phyloP scores from a whole-genome alignment of 2,797 vertebrate genomes.

The Poecilia gillii region DNA sequence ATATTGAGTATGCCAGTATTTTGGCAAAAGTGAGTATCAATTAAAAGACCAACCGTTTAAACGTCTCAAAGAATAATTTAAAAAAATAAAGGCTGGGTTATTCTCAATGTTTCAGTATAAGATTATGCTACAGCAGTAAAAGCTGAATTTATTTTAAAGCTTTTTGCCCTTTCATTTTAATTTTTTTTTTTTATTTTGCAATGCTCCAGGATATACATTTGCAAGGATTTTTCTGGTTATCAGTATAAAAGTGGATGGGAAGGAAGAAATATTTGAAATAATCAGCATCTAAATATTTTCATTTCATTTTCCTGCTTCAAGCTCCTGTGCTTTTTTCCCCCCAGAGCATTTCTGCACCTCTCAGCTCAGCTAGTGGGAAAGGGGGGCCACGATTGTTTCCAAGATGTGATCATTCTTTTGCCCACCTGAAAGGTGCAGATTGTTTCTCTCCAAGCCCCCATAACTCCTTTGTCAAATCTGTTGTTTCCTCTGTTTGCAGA shows the following conservation, averaged over 20 bases:
- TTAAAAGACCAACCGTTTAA: background rate
- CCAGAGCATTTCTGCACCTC: constrained; percentile 37
- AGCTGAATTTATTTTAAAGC: background rate
- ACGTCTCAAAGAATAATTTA: too few species aligned
- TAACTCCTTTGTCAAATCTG: constrained; percentile 27
- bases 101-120: background rate
- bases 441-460: constrained; percentile 31
- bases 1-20: too few species aligned
- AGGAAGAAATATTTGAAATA: background rate
- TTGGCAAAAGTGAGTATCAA: background rate
- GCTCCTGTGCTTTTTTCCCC: constrained; percentile 16
- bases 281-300: background rate
- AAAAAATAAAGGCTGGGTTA: background rate
- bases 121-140: background rate
- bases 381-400: constrained; percentile 11
- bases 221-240: constrained; percentile 13
- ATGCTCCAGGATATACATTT: background rate
- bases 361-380: background rate
- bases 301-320: constrained; percentile 47
- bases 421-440: constrained; percentile 26
- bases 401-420: background rate
- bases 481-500: constrained; percentile 14
- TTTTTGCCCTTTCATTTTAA: background rate
- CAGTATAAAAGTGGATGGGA: constrained; percentile 11
- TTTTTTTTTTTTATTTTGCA: background rate